These are phyloP conservation scores for Eospalax fontanierii DNA, from an alignment of 2,797 vertebrate genomes.

Conservation along the genomic window DNA sequence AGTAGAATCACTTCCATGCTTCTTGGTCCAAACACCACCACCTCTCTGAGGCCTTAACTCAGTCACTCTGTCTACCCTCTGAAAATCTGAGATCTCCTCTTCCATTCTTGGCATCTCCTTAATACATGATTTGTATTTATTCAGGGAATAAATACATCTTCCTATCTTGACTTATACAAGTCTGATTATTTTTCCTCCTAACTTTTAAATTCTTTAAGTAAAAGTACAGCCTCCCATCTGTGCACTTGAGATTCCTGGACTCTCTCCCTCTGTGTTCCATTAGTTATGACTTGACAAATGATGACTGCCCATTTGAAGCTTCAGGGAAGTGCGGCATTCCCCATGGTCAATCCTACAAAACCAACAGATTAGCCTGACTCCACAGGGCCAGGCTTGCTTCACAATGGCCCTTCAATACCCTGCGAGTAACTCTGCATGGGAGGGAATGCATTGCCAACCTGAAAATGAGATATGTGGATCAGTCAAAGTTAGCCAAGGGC, in stretches of 20 bases:
- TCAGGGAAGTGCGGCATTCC: background rate
- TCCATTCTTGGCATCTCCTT: background rate
- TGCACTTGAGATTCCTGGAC: background rate
- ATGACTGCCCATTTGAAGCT: background rate
- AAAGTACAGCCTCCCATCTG: background rate
- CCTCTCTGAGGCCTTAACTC: background rate
- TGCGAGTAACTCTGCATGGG: conserved; percentile 20
- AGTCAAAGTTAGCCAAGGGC: conserved; percentile 65
- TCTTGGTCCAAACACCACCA: background rate
- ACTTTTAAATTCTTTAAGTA: background rate
- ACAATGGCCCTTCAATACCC: background rate
- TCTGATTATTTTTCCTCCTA: conserved; percentile 4
- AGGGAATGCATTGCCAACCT: background rate
- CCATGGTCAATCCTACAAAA: background rate
- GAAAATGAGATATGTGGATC: conserved; percentile 69
- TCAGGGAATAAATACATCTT: conserved; percentile 9
- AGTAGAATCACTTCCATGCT: background rate
- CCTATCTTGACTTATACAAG: background rate
- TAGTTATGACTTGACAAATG: conserved; percentile 23
- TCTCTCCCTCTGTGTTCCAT: background rate
- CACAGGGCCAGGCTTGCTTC: background rate
- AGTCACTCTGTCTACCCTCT: fast-evolving
- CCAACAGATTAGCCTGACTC: conserved; percentile 18
- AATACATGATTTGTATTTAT: background rate
- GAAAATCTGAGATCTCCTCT: background rate